Evolutionary conservation across 1,140 invertebrate genomes (phyloP), one percentile per base, ranked within the genome.

Genomic region (Cyclargus thomasi): DNA sequence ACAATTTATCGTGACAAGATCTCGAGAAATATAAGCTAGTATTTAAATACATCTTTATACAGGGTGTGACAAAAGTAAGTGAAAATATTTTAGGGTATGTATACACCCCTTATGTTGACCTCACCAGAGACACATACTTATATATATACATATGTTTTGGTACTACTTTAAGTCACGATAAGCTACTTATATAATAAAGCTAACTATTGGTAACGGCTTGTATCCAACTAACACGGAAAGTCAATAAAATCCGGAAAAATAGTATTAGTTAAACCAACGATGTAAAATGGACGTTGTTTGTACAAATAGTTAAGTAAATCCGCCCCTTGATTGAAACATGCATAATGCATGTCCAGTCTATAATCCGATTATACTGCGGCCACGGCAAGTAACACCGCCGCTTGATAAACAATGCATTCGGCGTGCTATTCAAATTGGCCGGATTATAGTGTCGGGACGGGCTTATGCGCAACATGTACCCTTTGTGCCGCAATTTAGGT

Each of bases 311-410:
- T 59, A 59, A 17, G 53, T 55, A 18, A 59, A 59, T 20, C 55
- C 55, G 20, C 55, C 55, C 10, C 55, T 59, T 59, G 55, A 59
- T 59, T 59, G 55, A 59, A 59, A 59, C 55, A 59, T 20, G 55
- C 55, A 59, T 59, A 22, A 59, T 59, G 55, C 55, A 59, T 59
- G 55, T 59, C 10, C 55, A 21, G 55, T 21, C 55, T 59, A 59
- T 59, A 59, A 59, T 59, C 55, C 55, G 55, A 59, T 59, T 59
- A 59, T 59, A 8, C 18, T 59, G 55, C 18, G 20, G 55, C 18
- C 17, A 59, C 55, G 20, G 55, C 55, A 59, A 59, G 55, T 21
- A 59, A 18, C 55, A 59, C 55, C 55, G 18, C 8, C 55, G 55
- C 20, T 59, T 59, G 55, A 59, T 59, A 59, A 59, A 59, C 55